Conservation (phyloP, 2,797 vertebrate species). For the Periparus ater region DNA sequence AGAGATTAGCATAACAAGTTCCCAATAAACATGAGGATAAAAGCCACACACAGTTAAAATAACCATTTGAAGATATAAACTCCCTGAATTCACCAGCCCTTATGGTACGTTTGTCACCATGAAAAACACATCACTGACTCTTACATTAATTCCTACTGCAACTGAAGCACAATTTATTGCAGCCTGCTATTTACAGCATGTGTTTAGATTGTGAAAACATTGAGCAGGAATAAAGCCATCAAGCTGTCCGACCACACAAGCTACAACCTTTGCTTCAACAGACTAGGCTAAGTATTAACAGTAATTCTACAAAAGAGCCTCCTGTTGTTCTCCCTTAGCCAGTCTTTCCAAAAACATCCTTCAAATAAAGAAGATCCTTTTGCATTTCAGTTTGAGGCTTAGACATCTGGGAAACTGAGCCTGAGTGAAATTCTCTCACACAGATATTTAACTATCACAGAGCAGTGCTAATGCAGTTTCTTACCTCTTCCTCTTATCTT, state of each 20-base stretch:
- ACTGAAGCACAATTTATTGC: not conserved
- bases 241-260: not conserved
- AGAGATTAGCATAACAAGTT: not conserved
- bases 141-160: not conserved
- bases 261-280: not conserved
- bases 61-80: not conserved
- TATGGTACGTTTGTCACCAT: not conserved
- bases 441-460: not conserved
- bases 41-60: not conserved
- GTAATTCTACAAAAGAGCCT: not conserved
- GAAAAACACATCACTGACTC: not conserved
- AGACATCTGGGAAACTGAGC: not conserved
- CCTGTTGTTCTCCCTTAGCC: not conserved
- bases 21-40: not conserved
- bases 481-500: not conserved
- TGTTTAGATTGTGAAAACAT: not conserved
- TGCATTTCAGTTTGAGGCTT: not conserved
- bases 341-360: not conserved
- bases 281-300: not conserved
- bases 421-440: not conserved
- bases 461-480: not conserved
- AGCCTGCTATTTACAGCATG: not conserved
- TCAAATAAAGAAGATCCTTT: not conserved
- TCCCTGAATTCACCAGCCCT: not conserved
- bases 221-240: not conserved